Evolutionary conservation across 2,113 vertebrate genomes (phyloP).

Genomic region (Peromyscus maniculatus): DNA sequence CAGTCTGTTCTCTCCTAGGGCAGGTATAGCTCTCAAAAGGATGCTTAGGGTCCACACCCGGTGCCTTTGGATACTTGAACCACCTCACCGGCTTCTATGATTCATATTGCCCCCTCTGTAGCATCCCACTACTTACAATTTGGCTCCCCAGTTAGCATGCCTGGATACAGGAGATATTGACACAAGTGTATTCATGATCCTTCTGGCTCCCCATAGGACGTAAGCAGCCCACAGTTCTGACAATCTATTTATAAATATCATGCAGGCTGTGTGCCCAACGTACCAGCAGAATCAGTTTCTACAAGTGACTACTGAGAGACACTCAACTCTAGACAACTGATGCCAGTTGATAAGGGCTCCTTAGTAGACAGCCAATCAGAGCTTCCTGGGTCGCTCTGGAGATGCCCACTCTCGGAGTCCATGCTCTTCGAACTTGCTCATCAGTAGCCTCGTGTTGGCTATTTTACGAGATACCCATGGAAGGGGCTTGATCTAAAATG

Average conservation of each 20-base stretch:
- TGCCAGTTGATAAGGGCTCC: background rate
- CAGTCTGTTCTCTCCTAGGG: background rate
- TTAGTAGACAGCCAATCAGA: background rate
- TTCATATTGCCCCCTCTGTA: background rate
- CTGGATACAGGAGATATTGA: background rate
- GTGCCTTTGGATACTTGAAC: background rate
- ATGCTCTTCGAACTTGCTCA: background rate
- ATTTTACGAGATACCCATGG: background rate
- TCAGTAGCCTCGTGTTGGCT: background rate
- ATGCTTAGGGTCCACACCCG: background rate
- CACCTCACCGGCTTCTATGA: background rate
- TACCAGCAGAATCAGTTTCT: background rate
- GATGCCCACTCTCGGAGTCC: background rate
- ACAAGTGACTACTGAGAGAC: background rate
- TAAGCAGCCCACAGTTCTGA: background rate
- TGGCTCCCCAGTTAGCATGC: background rate
- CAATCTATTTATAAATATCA: background rate
- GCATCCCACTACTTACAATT: background rate
- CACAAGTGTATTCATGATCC: background rate
- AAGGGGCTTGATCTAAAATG: background rate
- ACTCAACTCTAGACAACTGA: background rate
- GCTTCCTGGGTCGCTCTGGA: background rate
- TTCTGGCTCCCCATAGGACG: background rate
- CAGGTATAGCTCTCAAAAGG: background rate
- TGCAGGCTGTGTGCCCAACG: background rate